phyloP scores from a whole-genome alignment of 2,888 invertebrate genomes.

The Girardia tigrina region DNA sequence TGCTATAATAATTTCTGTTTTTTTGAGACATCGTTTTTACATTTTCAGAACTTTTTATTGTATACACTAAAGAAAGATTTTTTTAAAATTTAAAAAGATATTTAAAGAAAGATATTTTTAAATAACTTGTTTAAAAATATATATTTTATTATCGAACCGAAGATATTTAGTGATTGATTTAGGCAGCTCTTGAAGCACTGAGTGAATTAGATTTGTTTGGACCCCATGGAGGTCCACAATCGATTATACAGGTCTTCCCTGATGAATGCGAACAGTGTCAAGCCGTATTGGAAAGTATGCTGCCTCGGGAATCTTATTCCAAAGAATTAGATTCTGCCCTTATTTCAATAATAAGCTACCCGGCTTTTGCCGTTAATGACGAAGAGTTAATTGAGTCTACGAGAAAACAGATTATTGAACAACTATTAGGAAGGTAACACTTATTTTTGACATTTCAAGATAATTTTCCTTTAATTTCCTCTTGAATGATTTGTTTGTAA shows the following conservation, averaged over 20 bases:
- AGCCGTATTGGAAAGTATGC: conserved; percentile 68
- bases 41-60: too few relatives aligned
- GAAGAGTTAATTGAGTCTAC: conserved; percentile 72
- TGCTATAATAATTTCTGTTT: too few relatives aligned
- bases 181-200: conserved; percentile 86
- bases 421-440: conserved; percentile 54
- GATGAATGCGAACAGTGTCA: conserved; percentile 94
- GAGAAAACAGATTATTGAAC: conserved; percentile 64
- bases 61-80: too few relatives aligned
- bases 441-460: too few relatives aligned
- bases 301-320: conserved; percentile 55
- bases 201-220: conserved; percentile 91
- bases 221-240: conserved; percentile 83
- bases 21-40: too few relatives aligned
- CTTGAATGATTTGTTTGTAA: too few relatives aligned
- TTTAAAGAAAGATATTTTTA: too few relatives aligned
- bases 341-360: conserved; percentile 83
- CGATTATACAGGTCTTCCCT: conserved; percentile 88
- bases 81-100: too few relatives aligned
- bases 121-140: too few relatives aligned
- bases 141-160: conserved; percentile 10
- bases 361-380: conserved; percentile 95
- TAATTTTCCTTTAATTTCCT: too few relatives aligned
- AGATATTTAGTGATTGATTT: conserved; percentile 36
- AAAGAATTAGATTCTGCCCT: conserved; percentile 83